A percentile compares a stretch with the other conserved stretches of the same genome.
phyloP scores from a whole-genome alignment of 1,140 invertebrate species.

The Habropoda laboriosa region DNA sequence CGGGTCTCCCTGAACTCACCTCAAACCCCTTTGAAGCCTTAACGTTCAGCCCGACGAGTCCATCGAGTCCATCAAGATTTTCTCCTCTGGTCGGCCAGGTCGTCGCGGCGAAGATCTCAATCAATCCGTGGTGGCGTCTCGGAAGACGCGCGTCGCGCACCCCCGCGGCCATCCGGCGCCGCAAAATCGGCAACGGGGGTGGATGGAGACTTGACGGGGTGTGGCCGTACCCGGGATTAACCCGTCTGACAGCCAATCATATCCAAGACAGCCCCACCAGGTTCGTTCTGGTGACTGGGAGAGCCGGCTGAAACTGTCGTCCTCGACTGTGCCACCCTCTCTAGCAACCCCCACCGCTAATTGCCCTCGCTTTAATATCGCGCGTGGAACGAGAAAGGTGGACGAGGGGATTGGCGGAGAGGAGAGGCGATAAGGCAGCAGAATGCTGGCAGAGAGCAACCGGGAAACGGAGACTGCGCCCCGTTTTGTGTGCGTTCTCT shows the following conservation, averaged over 20 bases:
- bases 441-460: constrained; percentile 44
- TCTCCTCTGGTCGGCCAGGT: neutral
- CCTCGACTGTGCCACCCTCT: constrained; percentile 42
- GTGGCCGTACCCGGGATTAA: constrained; percentile 70
- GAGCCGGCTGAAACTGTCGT: constrained; percentile 62
- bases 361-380: constrained; percentile 73
- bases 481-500: constrained; percentile 47
- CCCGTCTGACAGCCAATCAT: constrained; percentile 71
- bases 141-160: constrained; percentile 2
- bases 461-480: constrained; percentile 45
- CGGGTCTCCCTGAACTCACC: neutral
- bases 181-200: constrained; percentile 58
- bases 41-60: neutral
- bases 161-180: constrained; percentile 13
- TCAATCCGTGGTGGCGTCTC: constrained; percentile 26
- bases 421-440: constrained; percentile 44
- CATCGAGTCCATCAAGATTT: constrained; percentile 43
- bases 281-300: constrained; percentile 36
- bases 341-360: constrained; percentile 67
- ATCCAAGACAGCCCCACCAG: constrained; percentile 67
- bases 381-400: constrained; percentile 67
- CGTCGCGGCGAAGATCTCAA: constrained; percentile 27
- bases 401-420: neutral
- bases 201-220: constrained; percentile 72
- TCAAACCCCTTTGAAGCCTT: neutral